Evolutionary conservation across 2,888 invertebrate species (phyloP), one percentile per base, ranked within the genome.

Genomic region (Nezara viridula): DNA sequence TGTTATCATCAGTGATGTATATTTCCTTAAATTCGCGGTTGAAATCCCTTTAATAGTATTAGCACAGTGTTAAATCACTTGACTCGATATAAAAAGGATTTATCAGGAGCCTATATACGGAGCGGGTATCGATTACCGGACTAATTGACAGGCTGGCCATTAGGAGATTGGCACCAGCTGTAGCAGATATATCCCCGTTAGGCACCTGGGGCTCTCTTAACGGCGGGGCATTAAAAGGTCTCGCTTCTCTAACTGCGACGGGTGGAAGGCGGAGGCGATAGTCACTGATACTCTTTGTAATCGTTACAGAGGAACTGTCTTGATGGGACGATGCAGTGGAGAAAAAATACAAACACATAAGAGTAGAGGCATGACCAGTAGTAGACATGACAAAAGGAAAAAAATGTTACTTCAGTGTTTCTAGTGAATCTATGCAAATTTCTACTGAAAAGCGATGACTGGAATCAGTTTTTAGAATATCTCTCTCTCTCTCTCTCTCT

Each of bases 101-200:
- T 3, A 66, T 19, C 32, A 32, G 6, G 32, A 66, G 16, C 32
- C 66, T 32, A 66, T 16, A 19, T 19, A 16, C 5, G 32, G 27
- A 6, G 16, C 19, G 16, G 6, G 66, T 66, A 66, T 66, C 32
- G 66, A 66, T 66, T 66, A 32, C 66, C 6, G 66, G 9, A 66
- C 66, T 66, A 66, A 66, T 66, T 81, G 81, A 44, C 44, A 81
- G 40, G 44, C 9, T 44, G 81, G 37, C 60, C 87, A 87, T 87
- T 87, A 87, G 87, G 24, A 40, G 87, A 87, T 87, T 87, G 87
- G 66, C 49, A 40, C 55, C 87, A 87, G 87, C 87, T 87, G 87
- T 47, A 60, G 60, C 2, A n/a, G 52, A 87, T 60, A 40, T 55
- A 40, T 52, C 60, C 66, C 87, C 73, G 87, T 87, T 87, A 87